Percentiles rank a stretch among this genome's conserved stretches.
These are phyloP conservation scores for Salticus scenicus DNA, from an alignment of 2,888 invertebrate genomes.

Conservation along the genomic window DNA sequence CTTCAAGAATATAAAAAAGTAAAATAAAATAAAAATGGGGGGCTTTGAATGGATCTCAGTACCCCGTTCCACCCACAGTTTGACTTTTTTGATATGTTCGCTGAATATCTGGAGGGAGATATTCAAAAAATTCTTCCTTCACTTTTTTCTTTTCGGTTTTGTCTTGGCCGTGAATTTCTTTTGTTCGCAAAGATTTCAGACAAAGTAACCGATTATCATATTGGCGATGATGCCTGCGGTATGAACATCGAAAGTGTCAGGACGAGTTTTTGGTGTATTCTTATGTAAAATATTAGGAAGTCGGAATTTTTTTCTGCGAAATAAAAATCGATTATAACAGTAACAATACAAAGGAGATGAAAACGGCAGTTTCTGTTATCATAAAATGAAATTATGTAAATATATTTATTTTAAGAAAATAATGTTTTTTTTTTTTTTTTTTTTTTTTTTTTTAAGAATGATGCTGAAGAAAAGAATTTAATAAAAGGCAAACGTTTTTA, in stretches of 20 bases:
- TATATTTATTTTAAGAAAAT: too few relatives aligned
- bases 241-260: not conserved
- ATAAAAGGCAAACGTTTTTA: too few relatives aligned
- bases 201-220: conserved; percentile 15
- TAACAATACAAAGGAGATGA: too few relatives aligned
- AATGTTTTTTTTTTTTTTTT: too few relatives aligned
- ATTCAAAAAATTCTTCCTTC: not conserved
- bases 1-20: not conserved
- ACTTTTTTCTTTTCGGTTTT: not conserved
- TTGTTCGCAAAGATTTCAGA: not conserved
- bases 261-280: not conserved
- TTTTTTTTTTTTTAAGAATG: too few relatives aligned
- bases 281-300: not conserved
- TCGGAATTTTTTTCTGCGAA: not conserved
- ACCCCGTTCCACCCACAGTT: conserved; percentile 14
- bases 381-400: too few relatives aligned
- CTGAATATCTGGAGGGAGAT: not conserved
- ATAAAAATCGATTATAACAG: too few relatives aligned
- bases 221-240: not conserved
- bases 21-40: too few relatives aligned
- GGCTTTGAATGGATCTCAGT: not conserved
- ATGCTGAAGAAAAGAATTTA: too few relatives aligned
- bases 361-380: too few relatives aligned
- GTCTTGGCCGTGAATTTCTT: not conserved
- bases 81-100: conserved; percentile 1